Evolutionary conservation across 2,888 invertebrate genomes (phyloP).

Genomic region (Hydraecia micacea): DNA sequence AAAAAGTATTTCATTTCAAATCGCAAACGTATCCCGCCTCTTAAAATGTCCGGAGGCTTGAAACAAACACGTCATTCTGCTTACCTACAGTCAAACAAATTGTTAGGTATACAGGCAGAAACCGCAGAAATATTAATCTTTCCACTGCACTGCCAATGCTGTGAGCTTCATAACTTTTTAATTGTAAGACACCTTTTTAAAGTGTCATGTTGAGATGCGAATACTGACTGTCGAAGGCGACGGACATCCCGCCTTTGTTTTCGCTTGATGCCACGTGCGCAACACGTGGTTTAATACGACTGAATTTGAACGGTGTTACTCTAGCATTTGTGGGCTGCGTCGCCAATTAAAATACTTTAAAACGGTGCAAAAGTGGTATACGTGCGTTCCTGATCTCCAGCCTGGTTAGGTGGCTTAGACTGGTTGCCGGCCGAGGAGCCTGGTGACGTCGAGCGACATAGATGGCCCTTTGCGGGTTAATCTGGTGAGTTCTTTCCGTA

Average conservation of each 20-base stretch:
- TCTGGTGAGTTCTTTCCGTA: background rate
- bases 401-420: too few relatives aligned
- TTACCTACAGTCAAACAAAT: constrained; percentile 17
- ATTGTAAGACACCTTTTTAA: background rate
- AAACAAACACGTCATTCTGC: constrained; percentile 29
- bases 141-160: background rate
- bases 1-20: constrained; percentile 21
- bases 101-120: background rate
- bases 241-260: background rate
- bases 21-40: constrained; percentile 10
- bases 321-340: background rate
- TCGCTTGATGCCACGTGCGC: background rate
- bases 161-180: background rate
- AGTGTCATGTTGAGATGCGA: background rate
- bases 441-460: too few relatives aligned
- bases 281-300: background rate
- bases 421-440: too few relatives aligned
- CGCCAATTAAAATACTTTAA: background rate
- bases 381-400: too few relatives aligned
- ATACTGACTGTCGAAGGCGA: background rate
- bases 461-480: background rate
- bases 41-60: constrained; percentile 31
- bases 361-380: background rate
- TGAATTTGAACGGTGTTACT: background rate
- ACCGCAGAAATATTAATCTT: background rate